A percentile compares a stretch with the other conserved stretches of the same genome.
Conservation (phyloP, 37 sponge, comb jelly and placozoan genomes). For the Beroe forskalii region DNA sequence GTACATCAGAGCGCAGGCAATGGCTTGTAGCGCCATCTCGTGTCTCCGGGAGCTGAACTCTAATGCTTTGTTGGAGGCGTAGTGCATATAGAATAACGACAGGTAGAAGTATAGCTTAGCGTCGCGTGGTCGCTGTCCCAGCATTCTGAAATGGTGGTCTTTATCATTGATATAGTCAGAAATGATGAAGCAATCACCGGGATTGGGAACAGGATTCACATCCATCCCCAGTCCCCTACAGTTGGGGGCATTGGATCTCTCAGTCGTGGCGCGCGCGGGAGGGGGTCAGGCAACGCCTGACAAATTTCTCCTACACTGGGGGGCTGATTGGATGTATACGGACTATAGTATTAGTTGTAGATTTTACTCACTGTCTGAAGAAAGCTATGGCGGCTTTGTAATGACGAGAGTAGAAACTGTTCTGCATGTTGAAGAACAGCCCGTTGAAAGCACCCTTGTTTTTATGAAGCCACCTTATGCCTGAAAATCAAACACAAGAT, state of each 20-base stretch:
- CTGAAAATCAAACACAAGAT: too few relatives aligned
- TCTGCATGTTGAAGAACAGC: neutral
- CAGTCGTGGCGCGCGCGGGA: too few relatives aligned
- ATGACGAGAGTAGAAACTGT: neutral
- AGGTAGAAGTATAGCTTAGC: neutral
- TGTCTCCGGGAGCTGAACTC: neutral
- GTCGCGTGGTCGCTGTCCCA: neutral
- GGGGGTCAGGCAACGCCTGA: too few relatives aligned
- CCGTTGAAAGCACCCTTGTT: conserved; percentile 14
- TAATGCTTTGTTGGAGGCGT: neutral
- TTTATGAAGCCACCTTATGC: conserved; percentile 7
- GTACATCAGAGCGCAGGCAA: neutral
- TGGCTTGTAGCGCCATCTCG: conserved; percentile 31
- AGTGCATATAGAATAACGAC: conserved; percentile 1
- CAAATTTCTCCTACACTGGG: too few relatives aligned
- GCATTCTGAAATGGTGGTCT: too few relatives aligned
- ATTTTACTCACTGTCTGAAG: conserved; percentile 44
- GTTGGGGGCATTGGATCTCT: too few relatives aligned
- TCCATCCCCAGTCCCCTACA: too few relatives aligned
- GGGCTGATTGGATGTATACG: too few relatives aligned
- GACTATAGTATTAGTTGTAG: too few relatives aligned
- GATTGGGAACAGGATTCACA: too few relatives aligned
- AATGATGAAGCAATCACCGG: too few relatives aligned
- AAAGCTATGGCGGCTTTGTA: conserved; percentile 30
- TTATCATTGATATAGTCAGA: too few relatives aligned